A percentile compares a stretch with the other conserved stretches of the same genome.
Conservation (phyloP, 2,888 invertebrate species). For the Eilema depressum region DNA sequence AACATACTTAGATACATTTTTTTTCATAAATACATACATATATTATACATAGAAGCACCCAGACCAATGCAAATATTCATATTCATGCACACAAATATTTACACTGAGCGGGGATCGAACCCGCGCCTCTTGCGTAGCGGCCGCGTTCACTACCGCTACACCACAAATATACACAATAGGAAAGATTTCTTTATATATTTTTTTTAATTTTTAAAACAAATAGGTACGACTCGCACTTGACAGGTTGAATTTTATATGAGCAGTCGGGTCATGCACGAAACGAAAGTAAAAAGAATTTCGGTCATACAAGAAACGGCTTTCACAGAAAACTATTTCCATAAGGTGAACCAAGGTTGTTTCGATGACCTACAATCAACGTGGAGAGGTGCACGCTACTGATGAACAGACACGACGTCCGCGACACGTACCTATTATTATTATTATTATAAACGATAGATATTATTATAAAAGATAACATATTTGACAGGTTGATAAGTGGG, state of each 20-base stretch:
- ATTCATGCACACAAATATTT: too few relatives aligned
- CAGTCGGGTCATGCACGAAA: not conserved
- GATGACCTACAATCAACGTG: not conserved
- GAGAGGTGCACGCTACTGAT: not conserved
- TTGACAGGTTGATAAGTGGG: slow-evolving; percentile 1
- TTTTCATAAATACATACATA: too few relatives aligned
- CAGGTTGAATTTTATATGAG: not conserved
- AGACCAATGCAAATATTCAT: too few relatives aligned
- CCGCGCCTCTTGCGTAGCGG: too few relatives aligned
- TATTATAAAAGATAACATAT: not conserved
- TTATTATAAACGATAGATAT: not conserved
- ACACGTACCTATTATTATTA: not conserved
- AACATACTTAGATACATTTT: too few relatives aligned
- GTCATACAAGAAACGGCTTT: not conserved
- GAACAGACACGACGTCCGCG: not conserved
- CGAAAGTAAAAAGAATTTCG: not conserved
- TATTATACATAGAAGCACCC: too few relatives aligned
- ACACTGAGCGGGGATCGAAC: too few relatives aligned
- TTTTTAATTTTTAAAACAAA: not conserved
- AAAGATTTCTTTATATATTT: not conserved
- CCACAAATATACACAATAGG: too few relatives aligned
- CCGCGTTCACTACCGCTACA: too few relatives aligned
- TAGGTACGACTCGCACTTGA: not conserved
- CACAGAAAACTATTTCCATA: not conserved
- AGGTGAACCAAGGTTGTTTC: not conserved